A percentile compares a stretch with the other conserved stretches of the same genome.
Evolutionary conservation across 2,113 vertebrate species (phyloP).

Genomic region (Urocynchramus pylzowi): DNA sequence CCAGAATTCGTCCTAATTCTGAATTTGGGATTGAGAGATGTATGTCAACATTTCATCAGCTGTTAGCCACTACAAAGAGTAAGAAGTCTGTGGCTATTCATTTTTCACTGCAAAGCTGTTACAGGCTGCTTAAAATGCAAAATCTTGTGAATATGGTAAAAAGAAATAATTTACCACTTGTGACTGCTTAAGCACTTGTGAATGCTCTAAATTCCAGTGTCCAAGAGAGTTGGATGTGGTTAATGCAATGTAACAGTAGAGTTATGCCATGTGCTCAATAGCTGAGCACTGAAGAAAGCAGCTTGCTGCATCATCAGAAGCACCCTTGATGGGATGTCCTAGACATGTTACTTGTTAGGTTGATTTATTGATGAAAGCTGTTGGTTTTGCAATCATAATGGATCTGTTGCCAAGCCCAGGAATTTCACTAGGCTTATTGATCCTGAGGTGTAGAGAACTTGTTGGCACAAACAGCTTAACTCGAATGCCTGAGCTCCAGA

Average conservation of each 20-base stretch:
- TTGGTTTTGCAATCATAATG: slow-evolving; percentile 36
- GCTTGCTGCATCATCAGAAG: slow-evolving; percentile 22
- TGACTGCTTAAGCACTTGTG: not conserved
- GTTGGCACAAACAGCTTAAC: not conserved
- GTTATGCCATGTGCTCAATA: not conserved
- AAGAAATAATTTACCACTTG: not conserved
- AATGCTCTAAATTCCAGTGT: not conserved
- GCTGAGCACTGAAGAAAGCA: not conserved
- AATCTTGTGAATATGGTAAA: not conserved
- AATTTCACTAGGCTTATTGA: slow-evolving; percentile 29
- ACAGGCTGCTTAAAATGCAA: not conserved
- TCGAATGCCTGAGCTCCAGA: not conserved
- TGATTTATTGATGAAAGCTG: slow-evolving; percentile 47
- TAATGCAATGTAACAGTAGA: not conserved
- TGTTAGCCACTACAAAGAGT: not conserved
- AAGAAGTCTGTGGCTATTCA: not conserved
- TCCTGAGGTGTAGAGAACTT: not conserved
- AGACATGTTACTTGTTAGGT: slow-evolving; percentile 6
- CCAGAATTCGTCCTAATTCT: not conserved
- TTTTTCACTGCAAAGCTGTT: not conserved
- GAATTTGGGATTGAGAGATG: not conserved
- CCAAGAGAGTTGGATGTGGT: not conserved
- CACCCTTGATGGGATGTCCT: not conserved
- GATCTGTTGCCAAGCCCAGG: not conserved
- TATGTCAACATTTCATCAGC: not conserved